Percentiles rank a stretch among this genome's conserved stretches.
These are phyloP conservation scores for Galaxea fascicularis DNA, from an alignment of 92 coral and sea anemone genomes.

Conservation along the genomic window DNA sequence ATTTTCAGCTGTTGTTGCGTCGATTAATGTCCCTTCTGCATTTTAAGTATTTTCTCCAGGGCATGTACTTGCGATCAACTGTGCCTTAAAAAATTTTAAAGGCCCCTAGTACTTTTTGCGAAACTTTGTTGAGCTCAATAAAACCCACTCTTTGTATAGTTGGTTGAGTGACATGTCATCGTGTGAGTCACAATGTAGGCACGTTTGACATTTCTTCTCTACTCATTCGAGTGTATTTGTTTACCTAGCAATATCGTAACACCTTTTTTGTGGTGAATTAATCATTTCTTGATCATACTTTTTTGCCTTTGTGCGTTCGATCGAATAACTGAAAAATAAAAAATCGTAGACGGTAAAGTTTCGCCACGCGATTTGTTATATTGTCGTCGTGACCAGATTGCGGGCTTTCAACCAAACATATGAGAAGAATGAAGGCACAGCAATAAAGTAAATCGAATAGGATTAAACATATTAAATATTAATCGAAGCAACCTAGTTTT, in stretches of 20 bases:
- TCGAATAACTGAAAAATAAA: background rate
- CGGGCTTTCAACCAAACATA: constrained; percentile 11
- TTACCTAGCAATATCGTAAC: constrained; percentile 72
- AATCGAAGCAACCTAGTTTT: background rate
- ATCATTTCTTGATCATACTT: constrained; percentile 26
- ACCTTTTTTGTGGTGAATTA: constrained; percentile 61
- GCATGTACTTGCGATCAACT: constrained; percentile 10
- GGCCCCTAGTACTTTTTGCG: background rate
- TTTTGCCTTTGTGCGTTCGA: background rate
- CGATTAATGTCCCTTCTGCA: constrained; percentile 34
- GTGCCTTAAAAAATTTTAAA: background rate
- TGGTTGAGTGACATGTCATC: constrained; percentile 30
- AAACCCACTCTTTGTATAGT: background rate
- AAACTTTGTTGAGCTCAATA: constrained; percentile 6
- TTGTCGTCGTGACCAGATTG: constrained; percentile 32
- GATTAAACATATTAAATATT: constrained; percentile 54
- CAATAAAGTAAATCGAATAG: constrained; percentile 14
- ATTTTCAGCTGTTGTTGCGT: constrained; percentile 33
- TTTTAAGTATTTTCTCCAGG: constrained; percentile 16
- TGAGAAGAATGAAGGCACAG: constrained; percentile 10
- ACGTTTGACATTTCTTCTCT: constrained; percentile 41
- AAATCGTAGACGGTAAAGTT: background rate
- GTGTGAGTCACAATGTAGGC: constrained; percentile 28
- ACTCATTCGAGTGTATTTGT: constrained; percentile 54
- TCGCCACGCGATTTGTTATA: constrained; percentile 31